Evolutionary conservation across 2,888 invertebrate species (phyloP).

Genomic region (Meliscaeva auricollis): DNA sequence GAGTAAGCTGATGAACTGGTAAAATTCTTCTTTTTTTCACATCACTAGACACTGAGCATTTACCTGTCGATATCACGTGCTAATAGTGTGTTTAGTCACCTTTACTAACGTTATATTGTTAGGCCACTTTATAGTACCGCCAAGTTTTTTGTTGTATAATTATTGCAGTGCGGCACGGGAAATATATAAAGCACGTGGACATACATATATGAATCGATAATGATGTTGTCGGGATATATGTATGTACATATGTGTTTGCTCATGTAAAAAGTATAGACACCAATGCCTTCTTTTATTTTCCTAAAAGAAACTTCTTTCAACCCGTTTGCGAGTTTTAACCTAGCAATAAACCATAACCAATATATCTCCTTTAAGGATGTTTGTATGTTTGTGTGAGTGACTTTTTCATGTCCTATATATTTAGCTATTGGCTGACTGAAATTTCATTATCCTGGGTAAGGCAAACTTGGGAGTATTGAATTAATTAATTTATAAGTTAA

Average conservation of each 20-base stretch:
- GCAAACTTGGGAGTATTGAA: constrained; percentile 40
- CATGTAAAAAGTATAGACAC: background rate
- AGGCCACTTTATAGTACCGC: constrained; percentile 22
- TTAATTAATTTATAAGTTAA: constrained; percentile 67
- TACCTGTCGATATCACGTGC: constrained; percentile 36
- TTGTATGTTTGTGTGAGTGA: background rate
- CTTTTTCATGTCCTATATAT: background rate
- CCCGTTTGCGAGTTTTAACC: background rate
- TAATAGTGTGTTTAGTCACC: constrained; percentile 42
- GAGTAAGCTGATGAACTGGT: background rate
- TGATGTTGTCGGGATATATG: constrained; percentile 2
- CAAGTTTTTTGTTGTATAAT: background rate
- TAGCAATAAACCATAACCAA: background rate
- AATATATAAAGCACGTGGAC: constrained; percentile 17
- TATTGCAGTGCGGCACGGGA: background rate
- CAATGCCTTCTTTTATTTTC: background rate
- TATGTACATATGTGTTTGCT: too few relatives aligned
- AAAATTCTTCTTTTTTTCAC: constrained; percentile 9
- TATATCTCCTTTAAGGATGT: constrained; percentile 19
- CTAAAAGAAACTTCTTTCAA: background rate
- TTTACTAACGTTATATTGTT: constrained; percentile 37
- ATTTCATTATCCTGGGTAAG: constrained; percentile 47
- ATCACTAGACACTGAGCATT: constrained; percentile 6
- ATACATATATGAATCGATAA: constrained; percentile 66
- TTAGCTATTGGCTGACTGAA: constrained; percentile 8